Conservation (phyloP, 1,140 invertebrate genomes). For the Ceratoteleas bidentatus region DNA sequence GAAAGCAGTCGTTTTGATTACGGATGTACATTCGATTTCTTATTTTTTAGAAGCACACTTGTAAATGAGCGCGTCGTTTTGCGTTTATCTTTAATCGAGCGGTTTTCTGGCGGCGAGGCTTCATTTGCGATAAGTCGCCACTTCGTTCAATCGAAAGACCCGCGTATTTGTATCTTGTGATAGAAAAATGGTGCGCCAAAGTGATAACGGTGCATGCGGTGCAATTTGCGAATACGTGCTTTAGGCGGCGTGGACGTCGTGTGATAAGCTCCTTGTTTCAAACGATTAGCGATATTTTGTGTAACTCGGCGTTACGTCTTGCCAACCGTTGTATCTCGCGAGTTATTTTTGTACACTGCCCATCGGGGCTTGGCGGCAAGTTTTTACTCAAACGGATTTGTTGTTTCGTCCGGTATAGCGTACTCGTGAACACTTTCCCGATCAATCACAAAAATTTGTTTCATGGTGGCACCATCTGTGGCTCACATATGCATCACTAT, state of each 20-base stretch:
- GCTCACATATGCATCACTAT: background rate
- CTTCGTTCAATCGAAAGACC: constrained; percentile 4
- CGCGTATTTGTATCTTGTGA: constrained; percentile 38
- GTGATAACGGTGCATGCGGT: constrained; percentile 33
- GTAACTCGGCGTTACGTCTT: background rate
- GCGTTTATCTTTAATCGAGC: constrained; percentile 7
- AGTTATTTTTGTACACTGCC: too few relatives aligned
- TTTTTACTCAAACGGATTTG: too few relatives aligned
- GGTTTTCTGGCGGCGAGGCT: background rate
- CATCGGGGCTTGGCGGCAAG: too few relatives aligned
- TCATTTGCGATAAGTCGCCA: background rate
- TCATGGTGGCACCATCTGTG: too few relatives aligned
- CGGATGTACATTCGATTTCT: background rate
- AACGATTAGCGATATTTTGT: background rate
- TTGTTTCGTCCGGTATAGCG: too few relatives aligned
- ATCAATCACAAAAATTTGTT: too few relatives aligned
- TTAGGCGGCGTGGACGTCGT: background rate
- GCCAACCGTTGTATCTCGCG: background rate
- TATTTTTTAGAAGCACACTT: background rate
- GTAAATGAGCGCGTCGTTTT: background rate
- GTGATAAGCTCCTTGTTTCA: background rate
- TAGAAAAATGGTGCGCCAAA: constrained; percentile 21
- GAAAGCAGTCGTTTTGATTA: constrained; percentile 10
- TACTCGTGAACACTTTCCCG: too few relatives aligned
- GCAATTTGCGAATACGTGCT: constrained; percentile 36